Base-by-base conservation (phyloP, 2,113 vertebrate genomes). In the Hypocryptadius cinnamomeus region DNA sequence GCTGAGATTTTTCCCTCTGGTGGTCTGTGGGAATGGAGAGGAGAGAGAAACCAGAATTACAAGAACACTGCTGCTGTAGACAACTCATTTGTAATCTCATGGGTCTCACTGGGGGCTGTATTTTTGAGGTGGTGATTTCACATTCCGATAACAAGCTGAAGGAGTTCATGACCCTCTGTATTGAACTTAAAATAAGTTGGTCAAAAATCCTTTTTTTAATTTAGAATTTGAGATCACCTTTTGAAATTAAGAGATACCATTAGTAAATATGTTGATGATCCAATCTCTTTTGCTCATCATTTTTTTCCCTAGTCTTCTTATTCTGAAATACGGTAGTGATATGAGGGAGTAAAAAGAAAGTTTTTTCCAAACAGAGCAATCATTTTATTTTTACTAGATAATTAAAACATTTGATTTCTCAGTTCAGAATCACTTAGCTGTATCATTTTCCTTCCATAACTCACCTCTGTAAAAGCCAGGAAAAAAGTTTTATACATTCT, bases 201-300 rank as follows among this genome's bases (percentile, higher is more conserved):
- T 15, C 1, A 59, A 87, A 92, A 83, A 60, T 37, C 10, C 31
- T 16, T 63, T 72, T 74, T 84, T 79, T 35, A 69, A 59, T 47
- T 85, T 88, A 54, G 18, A 33, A 35, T 87, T 89, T n/a, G 53
- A 85, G 28, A 40, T 81, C 8, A 27, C 19, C n/a, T 14, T 80
- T 78, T 71, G 37, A 84, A 83, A 40, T 80, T 51, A 69, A 76
- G 56, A 78, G n/a, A 28, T 66, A 8, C 7, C 30, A 33, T 89
- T 78, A 79, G 30, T 31, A 84, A 79, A 51, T 45, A 28, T 11
- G 15, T 85, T 87, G 42, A 69, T 54, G 45, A 87, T n/a, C 9
- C 23, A 63, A 4, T 8, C 4, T 87, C 39, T 80, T 39, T 83
- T 71, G 28, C 0, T 0, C 24, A 31, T 66, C 1, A 0, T 77